A percentile compares a stretch with the other conserved stretches of the same genome.
Conservation (phyloP, 2,797 vertebrate species). For the Notoglanidium macrostoma region DNA sequence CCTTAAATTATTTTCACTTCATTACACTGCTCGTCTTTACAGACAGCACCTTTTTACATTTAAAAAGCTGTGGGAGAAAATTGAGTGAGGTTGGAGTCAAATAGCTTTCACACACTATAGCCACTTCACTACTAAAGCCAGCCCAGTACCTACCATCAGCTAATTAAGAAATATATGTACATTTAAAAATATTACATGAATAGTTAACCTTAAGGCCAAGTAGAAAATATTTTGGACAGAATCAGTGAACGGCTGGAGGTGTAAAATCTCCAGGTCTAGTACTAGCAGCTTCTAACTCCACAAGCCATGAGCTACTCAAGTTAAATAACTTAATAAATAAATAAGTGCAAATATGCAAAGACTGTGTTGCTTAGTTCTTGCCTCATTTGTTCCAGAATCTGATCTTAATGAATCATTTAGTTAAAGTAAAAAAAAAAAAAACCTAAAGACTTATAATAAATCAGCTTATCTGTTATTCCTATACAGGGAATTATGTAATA, state of each 20-base stretch:
- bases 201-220: background rate
- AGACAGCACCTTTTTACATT: background rate
- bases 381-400: background rate
- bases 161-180: background rate
- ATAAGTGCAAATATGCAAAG: background rate
- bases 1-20: background rate
- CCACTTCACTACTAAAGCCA: background rate
- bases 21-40: background rate
- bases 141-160: background rate
- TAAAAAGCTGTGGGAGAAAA: background rate
- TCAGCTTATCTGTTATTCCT: background rate
- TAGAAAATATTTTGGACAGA: background rate
- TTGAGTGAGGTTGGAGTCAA: background rate
- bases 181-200: background rate
- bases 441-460: background rate
- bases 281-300: background rate
- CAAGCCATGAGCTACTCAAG: background rate
- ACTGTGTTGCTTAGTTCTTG: too few species aligned
- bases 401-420: background rate
- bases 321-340: background rate
- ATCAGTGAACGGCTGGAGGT: too few species aligned
- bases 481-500: too few species aligned
- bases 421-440: background rate
- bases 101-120: background rate
- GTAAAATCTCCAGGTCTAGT: background rate